Evolutionary conservation across 92 coral and sea anemone genomes (phyloP), one percentile per base, ranked within the genome.

Genomic region (Zoanthus solanderi): DNA sequence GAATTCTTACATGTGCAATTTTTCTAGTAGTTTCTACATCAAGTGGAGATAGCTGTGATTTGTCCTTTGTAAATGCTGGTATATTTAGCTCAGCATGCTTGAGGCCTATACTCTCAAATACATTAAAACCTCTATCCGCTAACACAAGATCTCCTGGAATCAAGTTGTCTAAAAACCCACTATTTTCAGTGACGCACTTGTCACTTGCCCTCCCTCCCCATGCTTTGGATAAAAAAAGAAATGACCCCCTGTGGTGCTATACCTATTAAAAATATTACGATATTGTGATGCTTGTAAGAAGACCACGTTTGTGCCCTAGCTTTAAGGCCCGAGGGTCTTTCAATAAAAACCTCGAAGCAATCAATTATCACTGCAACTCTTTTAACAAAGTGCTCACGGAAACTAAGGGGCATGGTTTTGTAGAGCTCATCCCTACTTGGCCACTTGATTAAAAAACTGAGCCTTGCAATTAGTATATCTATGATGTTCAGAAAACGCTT

Each of bases 151-250:
- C 90, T 32, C 94, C 94, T 46, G 94, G 94, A 63, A 92, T 69
- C 56, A 92, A 46, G 17, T 92, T 92, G 15, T 86, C 79, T 54
- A 92, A 73, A 9, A 92, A 9, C 65, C 93, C 95, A 90, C 91
- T 90, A 65, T 87, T 83, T 68, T 92, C 95, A 81, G 95, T 92
- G 12, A 90, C 83, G 74, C 47, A 73, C 71, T 85, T 92, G 66
- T 90, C 94, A n/a, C 90, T 89, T 5, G 89, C 82, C 9, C 93
- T 57, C 29, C 94, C 92, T 66, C 94, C 94, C 94, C 94, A 92
- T 5, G 83, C 91, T n/a, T 84, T 91, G 18, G 92, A 91, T 23
- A 23, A 91, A 83, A 76, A 91, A 91, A 65, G 90, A 91, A 15
- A 92, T 78, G 15, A 92, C 85, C 28, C 94, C 94, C 82, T 92